Evolutionary conservation across 2,797 vertebrate species (phyloP).

Genomic region (Gorsachius magnificus): DNA sequence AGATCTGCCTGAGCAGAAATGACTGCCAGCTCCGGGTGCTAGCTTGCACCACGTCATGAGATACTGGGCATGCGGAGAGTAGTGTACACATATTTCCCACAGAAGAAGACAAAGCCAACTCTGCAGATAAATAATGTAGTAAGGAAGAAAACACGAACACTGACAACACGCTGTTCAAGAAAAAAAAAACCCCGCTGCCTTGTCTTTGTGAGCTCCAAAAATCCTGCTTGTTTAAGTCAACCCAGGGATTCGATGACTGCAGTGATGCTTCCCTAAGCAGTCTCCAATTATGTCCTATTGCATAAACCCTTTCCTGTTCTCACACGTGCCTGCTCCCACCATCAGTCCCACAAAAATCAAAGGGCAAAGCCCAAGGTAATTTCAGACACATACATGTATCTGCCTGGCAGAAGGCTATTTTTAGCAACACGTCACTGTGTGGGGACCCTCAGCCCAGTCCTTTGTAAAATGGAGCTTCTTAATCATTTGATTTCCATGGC

Average conservation of each 20-base stretch:
- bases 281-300: neutral
- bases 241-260: slow-evolving; percentile 26
- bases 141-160: neutral
- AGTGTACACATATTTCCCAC: neutral
- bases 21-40: neutral
- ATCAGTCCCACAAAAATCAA: neutral
- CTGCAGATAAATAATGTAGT: neutral
- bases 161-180: neutral
- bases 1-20: neutral
- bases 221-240: slow-evolving; percentile 1
- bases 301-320: neutral
- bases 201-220: neutral
- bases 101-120: neutral
- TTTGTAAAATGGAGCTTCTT: slow-evolving; percentile 16
- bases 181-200: neutral
- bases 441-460: neutral
- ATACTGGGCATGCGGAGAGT: neutral
- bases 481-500: slow-evolving; percentile 31
- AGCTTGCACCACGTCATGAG: neutral
- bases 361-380: slow-evolving; percentile 4
- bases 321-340: neutral
- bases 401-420: slow-evolving; percentile 13
- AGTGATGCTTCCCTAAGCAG: neutral
- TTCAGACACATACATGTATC: neutral
- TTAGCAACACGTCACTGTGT: neutral